Percentiles rank a stretch among this genome's conserved stretches.
Evolutionary conservation across 2,888 invertebrate genomes (phyloP).

Genomic region (Saturnia japonica): DNA sequence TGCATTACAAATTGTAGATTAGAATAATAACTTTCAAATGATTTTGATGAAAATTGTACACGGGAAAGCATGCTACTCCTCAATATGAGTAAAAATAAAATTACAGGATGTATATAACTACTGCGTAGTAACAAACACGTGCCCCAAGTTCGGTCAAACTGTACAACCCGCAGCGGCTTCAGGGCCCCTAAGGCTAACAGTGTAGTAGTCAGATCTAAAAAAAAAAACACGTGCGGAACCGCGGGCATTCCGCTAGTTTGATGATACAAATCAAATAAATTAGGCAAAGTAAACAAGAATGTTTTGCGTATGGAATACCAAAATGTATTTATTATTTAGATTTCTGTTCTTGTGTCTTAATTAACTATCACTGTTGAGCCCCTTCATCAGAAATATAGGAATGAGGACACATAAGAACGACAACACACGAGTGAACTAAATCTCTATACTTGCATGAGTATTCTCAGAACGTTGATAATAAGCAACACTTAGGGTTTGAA

Average conservation of each 20-base stretch:
- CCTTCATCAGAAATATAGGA: neutral
- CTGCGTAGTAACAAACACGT: no score
- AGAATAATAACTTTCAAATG: no score
- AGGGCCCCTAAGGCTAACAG: no score
- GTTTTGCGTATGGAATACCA: neutral
- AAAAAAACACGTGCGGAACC: no score
- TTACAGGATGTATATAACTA: no score
- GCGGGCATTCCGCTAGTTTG: neutral
- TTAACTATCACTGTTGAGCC: neutral
- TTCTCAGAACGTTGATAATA: conserved; percentile 8
- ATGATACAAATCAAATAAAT: neutral
- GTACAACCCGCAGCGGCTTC: no score
- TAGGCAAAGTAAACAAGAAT: neutral
- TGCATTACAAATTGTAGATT: no score
- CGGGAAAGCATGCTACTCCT: no score
- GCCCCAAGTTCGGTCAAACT: no score
- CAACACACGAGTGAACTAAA: conserved; percentile 4
- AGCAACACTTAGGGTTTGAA: conserved; percentile 9
- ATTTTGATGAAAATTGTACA: no score
- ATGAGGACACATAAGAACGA: neutral
- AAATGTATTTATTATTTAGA: neutral
- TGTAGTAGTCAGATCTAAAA: no score
- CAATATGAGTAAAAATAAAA: no score
- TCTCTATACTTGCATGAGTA: neutral
- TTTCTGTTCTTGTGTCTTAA: neutral